phyloP scores from a whole-genome alignment of 2,797 vertebrate species.

The Varecia variegata region DNA sequence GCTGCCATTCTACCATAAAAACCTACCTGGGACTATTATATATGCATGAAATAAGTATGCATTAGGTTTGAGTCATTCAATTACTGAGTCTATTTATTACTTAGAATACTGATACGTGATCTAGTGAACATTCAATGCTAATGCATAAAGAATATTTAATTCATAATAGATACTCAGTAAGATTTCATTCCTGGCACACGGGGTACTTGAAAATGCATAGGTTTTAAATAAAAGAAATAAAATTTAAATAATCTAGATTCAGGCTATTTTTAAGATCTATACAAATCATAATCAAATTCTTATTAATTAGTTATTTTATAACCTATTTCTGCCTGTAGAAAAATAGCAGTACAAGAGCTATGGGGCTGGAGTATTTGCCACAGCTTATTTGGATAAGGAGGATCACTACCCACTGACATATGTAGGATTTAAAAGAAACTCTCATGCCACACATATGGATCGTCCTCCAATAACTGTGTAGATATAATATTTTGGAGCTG shows the following conservation, averaged over 20 bases:
- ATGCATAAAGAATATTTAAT: neutral
- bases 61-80: neutral
- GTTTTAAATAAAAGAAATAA: conserved; percentile 21
- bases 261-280: neutral
- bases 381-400: neutral
- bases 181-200: neutral
- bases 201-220: neutral
- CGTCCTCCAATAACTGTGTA: neutral
- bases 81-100: neutral
- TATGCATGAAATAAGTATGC: neutral
- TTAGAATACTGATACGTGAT: neutral
- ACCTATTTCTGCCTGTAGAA: neutral
- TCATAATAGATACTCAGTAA: neutral
- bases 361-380: neutral
- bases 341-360: neutral
- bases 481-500: neutral
- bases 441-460: neutral
- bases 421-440: neutral
- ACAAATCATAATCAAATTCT: neutral
- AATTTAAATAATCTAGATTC: conserved; percentile 1
- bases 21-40: neutral
- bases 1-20: neutral
- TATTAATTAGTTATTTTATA: conserved; percentile 10
- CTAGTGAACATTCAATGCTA: neutral
- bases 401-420: neutral